Evolutionary conservation across 2,113 vertebrate species (phyloP).

Genomic region (Corythoichthys intestinalis): DNA sequence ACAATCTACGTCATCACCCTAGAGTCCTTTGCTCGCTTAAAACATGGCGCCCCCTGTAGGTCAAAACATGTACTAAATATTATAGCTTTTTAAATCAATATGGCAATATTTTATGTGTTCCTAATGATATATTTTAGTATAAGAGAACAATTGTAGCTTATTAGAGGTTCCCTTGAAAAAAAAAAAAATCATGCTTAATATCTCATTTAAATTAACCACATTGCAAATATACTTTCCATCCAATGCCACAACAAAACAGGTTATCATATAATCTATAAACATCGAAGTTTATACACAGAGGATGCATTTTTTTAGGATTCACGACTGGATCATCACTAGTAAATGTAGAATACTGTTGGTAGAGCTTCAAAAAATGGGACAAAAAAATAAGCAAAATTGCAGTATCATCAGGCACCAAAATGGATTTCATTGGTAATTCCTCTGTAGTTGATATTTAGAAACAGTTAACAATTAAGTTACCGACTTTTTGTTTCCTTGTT

Average conservation of each 20-base stretch:
- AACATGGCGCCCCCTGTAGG: too few relatives aligned
- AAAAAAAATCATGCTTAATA: too few relatives aligned
- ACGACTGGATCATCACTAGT: neutral
- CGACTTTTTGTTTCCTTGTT: neutral
- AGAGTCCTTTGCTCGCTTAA: too few relatives aligned
- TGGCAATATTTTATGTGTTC: too few relatives aligned
- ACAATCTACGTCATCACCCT: too few relatives aligned
- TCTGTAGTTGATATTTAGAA: neutral
- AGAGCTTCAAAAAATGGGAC: neutral
- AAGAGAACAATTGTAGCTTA: too few relatives aligned
- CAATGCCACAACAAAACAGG: neutral
- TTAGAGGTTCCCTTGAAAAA: too few relatives aligned
- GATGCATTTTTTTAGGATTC: neutral
- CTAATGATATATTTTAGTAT: too few relatives aligned
- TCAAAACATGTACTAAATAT: too few relatives aligned
- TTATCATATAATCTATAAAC: neutral
- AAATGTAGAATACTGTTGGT: neutral
- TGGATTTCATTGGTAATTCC: neutral
- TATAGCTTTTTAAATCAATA: too few relatives aligned
- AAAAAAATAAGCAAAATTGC: neutral
- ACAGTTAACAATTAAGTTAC: neutral
- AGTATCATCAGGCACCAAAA: neutral
- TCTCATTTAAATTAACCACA: neutral
- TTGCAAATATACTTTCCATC: neutral
- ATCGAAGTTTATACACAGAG: neutral